Evolutionary conservation across 2,113 vertebrate species (phyloP), one percentile per base, ranked within the genome.

Genomic region (Madoqua kirkii): DNA sequence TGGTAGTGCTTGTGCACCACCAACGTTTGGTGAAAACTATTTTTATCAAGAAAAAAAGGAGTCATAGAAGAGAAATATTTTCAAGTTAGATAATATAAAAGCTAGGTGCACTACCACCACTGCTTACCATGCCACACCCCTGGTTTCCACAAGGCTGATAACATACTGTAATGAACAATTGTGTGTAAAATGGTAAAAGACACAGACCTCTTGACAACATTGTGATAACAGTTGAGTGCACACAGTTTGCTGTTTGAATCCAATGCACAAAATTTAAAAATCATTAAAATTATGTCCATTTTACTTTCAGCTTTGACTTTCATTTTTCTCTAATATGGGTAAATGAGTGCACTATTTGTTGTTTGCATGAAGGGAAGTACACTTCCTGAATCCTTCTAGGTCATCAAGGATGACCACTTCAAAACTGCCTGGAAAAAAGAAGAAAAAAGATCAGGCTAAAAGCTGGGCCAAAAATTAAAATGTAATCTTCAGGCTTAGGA

Each of bases 61-160:
- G 99, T 99, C 99, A 99, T 99, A 99, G 99, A 99, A 99, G 98
- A 99, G 99, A 99, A 99, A 99, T 99, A 99, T 99, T 99, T 99
- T 99, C 99, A 99, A 99, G 99, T 99, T 99, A 99, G 99, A 98
- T 99, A 99, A 99, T 99, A 99, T 98, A 96, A 98, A 98, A 98
- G 98, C 98, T 99, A 99, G 98, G 98, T 99, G 98, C 99, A 99
- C 99, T 99, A 99, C 99, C 99, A 99, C 98, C 98, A 98, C 98
- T 99, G 99, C 99, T 99, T 99, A 98, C 98, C 99, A 99, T 99
- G 98, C 98, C 98, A 99, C 99, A 99, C 99, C 99, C 99, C 99
- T 98, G 98, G 98, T 98, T 99, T 99, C 99, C 99, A 99, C 99
- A 98, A 99, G 99, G 99, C 98, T 98, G 99, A 98, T 98, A 99